Percentiles rank a stretch among this genome's conserved stretches.
phyloP scores from a whole-genome alignment of 2,888 invertebrate species.

The Neria commutata region DNA sequence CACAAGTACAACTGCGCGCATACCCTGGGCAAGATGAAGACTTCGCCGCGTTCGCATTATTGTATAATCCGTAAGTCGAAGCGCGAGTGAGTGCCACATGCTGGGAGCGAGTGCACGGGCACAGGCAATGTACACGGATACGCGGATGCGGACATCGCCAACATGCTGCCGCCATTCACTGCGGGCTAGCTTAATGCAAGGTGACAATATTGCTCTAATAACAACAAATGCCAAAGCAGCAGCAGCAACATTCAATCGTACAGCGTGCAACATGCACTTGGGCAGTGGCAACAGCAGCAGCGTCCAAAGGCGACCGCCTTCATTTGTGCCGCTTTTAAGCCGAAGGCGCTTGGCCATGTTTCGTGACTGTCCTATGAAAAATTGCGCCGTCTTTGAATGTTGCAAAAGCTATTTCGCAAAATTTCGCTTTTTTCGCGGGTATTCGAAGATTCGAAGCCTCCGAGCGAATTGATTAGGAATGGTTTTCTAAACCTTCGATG shows the following conservation, averaged over 20 bases:
- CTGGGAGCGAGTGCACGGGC: no score
- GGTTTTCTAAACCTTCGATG: no score
- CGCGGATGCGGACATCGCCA: not conserved
- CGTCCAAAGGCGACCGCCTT: not conserved
- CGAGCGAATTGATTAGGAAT: no score
- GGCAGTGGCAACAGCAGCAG: not conserved
- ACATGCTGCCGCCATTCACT: no score
- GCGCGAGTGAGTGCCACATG: not conserved
- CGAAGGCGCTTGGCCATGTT: not conserved
- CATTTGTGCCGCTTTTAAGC: not conserved
- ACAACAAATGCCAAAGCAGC: not conserved
- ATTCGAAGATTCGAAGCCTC: no score
- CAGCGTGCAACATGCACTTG: no score
- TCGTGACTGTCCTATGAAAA: no score
- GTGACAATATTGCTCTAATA: not conserved
- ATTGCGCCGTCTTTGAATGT: no score
- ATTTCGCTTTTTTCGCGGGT: no score
- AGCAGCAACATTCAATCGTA: not conserved
- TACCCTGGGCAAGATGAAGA: not conserved
- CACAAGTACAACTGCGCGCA: not conserved
- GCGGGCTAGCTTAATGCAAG: not conserved
- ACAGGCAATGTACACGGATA: not conserved
- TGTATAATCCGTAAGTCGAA: no score
- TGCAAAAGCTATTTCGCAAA: no score
- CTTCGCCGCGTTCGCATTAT: not conserved